A percentile compares a stretch with the other conserved stretches of the same genome.
Conservation (phyloP, 1,140 invertebrate genomes). For the Phymorhynchus buccinoides region DNA sequence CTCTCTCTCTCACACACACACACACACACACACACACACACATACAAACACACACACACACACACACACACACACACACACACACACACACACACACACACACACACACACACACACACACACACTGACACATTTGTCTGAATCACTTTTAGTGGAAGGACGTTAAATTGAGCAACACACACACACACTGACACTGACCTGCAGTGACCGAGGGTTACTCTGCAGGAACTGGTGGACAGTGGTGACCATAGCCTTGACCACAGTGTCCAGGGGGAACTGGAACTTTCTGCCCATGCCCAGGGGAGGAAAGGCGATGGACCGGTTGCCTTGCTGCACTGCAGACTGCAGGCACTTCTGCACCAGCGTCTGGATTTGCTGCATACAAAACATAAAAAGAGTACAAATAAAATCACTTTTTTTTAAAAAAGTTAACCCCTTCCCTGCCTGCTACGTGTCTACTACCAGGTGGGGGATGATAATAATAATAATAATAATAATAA, state of each 20-base stretch:
- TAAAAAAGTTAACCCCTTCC: too few relatives aligned
- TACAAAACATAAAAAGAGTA: background rate
- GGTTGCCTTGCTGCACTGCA: constrained; percentile 19
- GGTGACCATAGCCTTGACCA: constrained; percentile 11
- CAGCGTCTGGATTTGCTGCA: constrained; percentile 12
- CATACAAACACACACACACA: too few relatives aligned
- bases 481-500: too few relatives aligned
- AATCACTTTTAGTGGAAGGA: too few relatives aligned
- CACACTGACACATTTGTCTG: background rate
- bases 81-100: background rate
- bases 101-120: background rate
- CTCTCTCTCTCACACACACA: too few relatives aligned
- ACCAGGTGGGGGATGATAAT: too few relatives aligned
- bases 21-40: too few relatives aligned
- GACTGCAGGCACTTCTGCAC: constrained; percentile 15
- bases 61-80: too few relatives aligned
- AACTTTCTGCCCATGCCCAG: constrained; percentile 24
- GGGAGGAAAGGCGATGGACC: constrained; percentile 11
- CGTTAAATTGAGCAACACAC: too few relatives aligned
- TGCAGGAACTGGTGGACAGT: constrained; percentile 9
- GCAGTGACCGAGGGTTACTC: background rate
- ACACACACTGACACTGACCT: constrained; percentile 1
- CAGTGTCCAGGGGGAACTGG: background rate
- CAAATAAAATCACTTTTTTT: background rate
- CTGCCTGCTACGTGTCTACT: too few relatives aligned